Evolutionary conservation across 2,888 invertebrate species (phyloP).

Genomic region (Rhaphigaster nebulosa): DNA sequence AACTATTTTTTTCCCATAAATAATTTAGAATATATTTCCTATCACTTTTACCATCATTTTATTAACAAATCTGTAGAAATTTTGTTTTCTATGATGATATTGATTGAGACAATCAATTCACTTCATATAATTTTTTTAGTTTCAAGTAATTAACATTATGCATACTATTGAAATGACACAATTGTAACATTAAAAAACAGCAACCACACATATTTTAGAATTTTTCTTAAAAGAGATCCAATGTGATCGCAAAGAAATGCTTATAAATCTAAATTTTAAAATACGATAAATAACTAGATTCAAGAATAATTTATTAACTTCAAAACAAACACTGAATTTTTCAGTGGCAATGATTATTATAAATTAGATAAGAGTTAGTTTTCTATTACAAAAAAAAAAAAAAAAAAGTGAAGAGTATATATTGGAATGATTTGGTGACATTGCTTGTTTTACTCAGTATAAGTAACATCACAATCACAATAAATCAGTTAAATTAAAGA

Average conservation of each 20-base stretch:
- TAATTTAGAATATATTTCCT: slow-evolving; percentile 9
- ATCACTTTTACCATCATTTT: background rate
- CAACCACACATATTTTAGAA: background rate
- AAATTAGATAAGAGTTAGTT: background rate
- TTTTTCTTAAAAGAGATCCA: background rate
- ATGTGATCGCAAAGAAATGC: no score
- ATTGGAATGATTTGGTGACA: background rate
- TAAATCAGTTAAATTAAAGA: background rate
- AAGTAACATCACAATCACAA: background rate
- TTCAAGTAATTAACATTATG: background rate
- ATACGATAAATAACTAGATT: background rate
- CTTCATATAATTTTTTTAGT: background rate
- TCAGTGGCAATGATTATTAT: background rate
- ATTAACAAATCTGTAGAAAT: background rate
- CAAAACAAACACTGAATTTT: background rate
- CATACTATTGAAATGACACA: background rate
- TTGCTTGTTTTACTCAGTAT: background rate
- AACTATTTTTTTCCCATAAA: background rate
- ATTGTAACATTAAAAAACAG: background rate
- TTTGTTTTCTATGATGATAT: background rate
- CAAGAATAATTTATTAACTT: background rate
- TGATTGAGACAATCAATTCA: background rate
- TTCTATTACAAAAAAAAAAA: background rate
- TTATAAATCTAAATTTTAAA: background rate
- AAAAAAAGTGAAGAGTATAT: background rate